phyloP scores from a whole-genome alignment of 2,113 vertebrate species.

The Sinocyclocheilus anophthalmus region DNA sequence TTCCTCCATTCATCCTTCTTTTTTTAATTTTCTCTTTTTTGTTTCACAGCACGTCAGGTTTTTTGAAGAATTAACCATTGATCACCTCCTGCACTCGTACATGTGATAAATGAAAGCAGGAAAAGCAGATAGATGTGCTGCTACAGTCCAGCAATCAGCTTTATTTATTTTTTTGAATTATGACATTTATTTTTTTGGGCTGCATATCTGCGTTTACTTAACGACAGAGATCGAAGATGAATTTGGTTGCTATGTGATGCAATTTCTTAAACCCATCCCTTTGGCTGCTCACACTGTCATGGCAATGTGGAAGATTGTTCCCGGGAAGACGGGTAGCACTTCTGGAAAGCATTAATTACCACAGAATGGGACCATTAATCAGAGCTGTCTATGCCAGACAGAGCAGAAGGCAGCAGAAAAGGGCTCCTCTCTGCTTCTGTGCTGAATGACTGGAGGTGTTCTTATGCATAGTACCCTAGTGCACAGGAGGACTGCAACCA shows the following conservation, averaged over 20 bases:
- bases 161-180: conserved; percentile 1
- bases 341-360: conserved; percentile 62
- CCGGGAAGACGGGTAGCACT: conserved; percentile 53
- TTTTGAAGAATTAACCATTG: conserved; percentile 26
- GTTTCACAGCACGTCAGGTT: conserved; percentile 13
- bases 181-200: not conserved
- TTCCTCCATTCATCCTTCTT: conserved; percentile 27
- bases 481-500: conserved; percentile 20
- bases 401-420: conserved; percentile 39
- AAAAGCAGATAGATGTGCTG: conserved; percentile 2
- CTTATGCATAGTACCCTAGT: conserved; percentile 19
- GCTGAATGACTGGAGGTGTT: conserved; percentile 29
- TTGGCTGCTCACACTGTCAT: conserved; percentile 44
- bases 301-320: conserved; percentile 45
- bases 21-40: conserved; percentile 19
- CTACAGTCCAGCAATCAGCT: not conserved
- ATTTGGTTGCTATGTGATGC: conserved; percentile 20
- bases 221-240: not conserved
- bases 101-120: conserved; percentile 1
- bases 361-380: conserved; percentile 60
- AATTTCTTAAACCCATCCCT: conserved; percentile 18
- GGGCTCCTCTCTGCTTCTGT: not conserved
- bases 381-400: conserved; percentile 50
- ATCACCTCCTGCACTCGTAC: not conserved
- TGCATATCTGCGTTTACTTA: not conserved